Percentiles rank a stretch among this genome's conserved stretches.
phyloP scores from a whole-genome alignment of 1,140 invertebrate genomes.

The Procambarus clarkii region DNA sequence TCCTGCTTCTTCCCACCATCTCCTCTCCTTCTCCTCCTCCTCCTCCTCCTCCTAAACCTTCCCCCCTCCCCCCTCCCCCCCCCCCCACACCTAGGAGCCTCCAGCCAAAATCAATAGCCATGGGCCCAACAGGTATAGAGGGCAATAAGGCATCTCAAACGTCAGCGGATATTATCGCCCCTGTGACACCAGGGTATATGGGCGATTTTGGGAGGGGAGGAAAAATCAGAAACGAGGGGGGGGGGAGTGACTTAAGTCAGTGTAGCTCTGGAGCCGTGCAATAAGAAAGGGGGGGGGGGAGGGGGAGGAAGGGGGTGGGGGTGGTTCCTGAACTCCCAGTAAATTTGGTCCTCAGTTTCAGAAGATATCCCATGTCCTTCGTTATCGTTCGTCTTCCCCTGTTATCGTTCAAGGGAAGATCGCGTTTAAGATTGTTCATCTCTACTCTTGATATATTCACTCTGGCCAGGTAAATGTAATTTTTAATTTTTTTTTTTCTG shows the following conservation, averaged over 20 bases:
- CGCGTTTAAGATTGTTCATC: too few species aligned
- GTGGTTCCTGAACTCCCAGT: constrained; percentile 37
- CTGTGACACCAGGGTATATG: constrained; percentile 41
- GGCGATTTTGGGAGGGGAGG: constrained; percentile 23
- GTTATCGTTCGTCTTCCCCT: too few species aligned
- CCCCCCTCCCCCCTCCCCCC: background rate
- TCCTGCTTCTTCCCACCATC: background rate
- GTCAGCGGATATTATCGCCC: constrained; percentile 34
- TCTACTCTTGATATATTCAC: too few species aligned
- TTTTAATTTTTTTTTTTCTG: too few species aligned
- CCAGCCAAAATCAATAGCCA: constrained; percentile 64
- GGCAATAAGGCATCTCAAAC: constrained; percentile 44
- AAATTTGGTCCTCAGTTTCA: constrained; percentile 37
- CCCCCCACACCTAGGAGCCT: constrained; percentile 20
- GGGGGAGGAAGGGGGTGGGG: too few species aligned
- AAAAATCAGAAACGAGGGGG: too few species aligned
- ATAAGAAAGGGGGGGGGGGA: constrained; percentile 7
- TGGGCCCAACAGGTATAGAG: constrained; percentile 49
- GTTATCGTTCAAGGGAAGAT: too few species aligned
- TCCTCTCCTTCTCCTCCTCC: background rate
- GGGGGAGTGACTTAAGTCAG: background rate
- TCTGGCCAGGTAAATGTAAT: too few species aligned
- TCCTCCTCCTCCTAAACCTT: background rate
- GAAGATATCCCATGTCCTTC: too few species aligned
- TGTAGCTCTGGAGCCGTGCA: constrained; percentile 25